phyloP scores from a whole-genome alignment of 2,797 vertebrate species.

The Otolemur crassicaudatus region DNA sequence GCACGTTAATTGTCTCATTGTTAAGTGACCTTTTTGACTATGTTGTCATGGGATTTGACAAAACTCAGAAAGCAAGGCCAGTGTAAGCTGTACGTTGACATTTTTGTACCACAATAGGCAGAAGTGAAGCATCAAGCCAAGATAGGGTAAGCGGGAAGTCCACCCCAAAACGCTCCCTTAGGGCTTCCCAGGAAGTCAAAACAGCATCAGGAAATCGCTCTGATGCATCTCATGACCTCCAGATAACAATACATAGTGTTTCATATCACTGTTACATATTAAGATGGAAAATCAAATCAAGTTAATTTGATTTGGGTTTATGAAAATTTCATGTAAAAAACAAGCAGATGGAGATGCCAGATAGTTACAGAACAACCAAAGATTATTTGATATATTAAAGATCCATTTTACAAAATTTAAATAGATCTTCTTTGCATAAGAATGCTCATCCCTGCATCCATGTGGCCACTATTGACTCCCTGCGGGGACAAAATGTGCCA shows the following conservation, averaged over 20 bases:
- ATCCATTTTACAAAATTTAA: constrained; percentile 19
- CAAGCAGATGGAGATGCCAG: constrained; percentile 11
- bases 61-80: constrained; percentile 3
- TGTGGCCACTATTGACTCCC: neutral
- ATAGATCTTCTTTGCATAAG: neutral
- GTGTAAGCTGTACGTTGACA: neutral
- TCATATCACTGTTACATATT: neutral
- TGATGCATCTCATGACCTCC: neutral
- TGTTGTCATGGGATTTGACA: neutral
- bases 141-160: neutral
- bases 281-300: constrained; percentile 47
- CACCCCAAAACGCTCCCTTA: neutral
- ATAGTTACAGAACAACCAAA: constrained; percentile 5
- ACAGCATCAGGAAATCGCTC: neutral
- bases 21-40: constrained; percentile 58
- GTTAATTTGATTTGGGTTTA: constrained; percentile 38
- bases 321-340: constrained; percentile 22
- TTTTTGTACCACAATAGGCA: neutral
- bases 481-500: neutral
- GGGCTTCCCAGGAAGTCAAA: neutral
- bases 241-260: neutral
- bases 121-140: neutral
- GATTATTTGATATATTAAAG: constrained; percentile 1
- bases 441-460: neutral
- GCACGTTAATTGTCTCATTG: constrained; percentile 61